Percentiles rank a stretch among this genome's conserved stretches.
These are phyloP conservation scores for Cinclus cinclus DNA, from an alignment of 2,113 vertebrate genomes.

Conservation along the genomic window DNA sequence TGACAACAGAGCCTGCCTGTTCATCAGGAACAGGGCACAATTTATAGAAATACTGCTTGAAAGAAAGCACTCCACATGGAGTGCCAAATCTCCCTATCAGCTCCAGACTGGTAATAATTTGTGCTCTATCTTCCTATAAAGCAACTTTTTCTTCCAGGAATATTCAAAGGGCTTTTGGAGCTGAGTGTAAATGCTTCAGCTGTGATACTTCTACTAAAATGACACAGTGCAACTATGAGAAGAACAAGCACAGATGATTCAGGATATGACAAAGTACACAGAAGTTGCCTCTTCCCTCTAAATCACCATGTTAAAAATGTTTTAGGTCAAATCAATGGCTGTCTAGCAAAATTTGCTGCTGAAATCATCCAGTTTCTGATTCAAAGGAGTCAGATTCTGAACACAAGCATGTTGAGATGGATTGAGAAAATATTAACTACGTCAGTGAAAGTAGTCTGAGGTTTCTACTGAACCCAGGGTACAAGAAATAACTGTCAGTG, in stretches of 20 bases:
- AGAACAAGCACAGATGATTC: background rate
- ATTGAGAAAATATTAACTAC: background rate
- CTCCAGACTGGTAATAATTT: background rate
- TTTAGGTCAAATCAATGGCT: background rate
- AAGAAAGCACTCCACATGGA: constrained; percentile 18
- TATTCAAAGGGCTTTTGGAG: background rate
- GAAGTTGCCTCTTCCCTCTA: background rate
- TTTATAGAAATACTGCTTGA: background rate
- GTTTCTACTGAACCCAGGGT: background rate
- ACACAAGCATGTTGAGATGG: accelerated
- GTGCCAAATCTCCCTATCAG: background rate
- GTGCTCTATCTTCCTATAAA: background rate
- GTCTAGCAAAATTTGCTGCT: background rate
- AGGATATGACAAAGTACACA: background rate
- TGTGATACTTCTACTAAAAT: background rate
- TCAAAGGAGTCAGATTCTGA: background rate
- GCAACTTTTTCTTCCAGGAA: background rate
- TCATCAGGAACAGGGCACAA: background rate
- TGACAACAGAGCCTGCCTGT: background rate
- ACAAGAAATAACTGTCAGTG: background rate
- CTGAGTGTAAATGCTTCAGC: background rate
- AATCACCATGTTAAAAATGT: background rate
- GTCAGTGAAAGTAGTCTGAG: background rate
- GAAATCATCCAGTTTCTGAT: background rate
- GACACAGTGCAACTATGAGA: background rate